phyloP scores from a whole-genome alignment of 1,140 invertebrate species.

The Temnothorax longispinosus region DNA sequence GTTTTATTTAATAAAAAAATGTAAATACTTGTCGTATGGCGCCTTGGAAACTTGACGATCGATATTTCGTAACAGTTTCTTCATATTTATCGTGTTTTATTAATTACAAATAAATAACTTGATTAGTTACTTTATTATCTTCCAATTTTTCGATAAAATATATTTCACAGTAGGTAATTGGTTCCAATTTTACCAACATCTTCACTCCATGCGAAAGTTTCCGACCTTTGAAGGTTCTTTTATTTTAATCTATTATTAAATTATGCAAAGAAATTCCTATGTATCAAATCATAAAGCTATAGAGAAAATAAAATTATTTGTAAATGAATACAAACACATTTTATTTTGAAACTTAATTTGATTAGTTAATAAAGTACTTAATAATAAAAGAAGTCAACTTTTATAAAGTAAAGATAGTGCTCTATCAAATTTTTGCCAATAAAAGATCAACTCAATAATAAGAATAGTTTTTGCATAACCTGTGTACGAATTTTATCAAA shows the following conservation, averaged over 20 bases:
- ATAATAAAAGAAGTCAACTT: background rate
- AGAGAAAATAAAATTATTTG: slow-evolving; percentile 1
- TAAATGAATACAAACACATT: slow-evolving; percentile 1
- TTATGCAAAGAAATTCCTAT: background rate
- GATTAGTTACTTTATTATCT: background rate
- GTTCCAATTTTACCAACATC: background rate
- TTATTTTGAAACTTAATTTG: background rate
- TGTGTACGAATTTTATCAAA: background rate
- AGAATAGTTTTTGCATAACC: background rate
- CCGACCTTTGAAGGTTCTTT: background rate
- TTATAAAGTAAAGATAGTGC: background rate
- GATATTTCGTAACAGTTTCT: background rate
- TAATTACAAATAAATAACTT: background rate
- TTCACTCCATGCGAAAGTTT: background rate
- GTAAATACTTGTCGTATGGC: background rate
- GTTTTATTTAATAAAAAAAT: background rate
- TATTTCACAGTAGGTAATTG: background rate
- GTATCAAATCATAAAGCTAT: background rate
- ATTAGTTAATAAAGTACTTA: background rate
- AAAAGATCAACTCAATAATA: background rate
- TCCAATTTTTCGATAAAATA: background rate
- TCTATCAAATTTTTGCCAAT: background rate
- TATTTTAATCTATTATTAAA: background rate
- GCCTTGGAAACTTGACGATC: background rate
- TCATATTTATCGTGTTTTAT: background rate